Evolutionary conservation across 2,113 vertebrate genomes (phyloP), one percentile per base, ranked within the genome.

Genomic region (Albula glossodonta): DNA sequence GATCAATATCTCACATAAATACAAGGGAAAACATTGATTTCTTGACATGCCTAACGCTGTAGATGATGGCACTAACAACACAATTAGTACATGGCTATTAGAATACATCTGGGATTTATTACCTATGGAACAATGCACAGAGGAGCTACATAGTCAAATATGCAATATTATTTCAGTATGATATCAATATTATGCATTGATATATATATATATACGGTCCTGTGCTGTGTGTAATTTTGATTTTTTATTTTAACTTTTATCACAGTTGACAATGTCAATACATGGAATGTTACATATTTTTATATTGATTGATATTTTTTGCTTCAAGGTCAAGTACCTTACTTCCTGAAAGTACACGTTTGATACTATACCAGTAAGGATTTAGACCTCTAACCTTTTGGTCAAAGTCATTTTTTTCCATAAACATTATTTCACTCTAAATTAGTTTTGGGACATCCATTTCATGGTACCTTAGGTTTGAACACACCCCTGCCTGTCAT

Each of bases 21-120:
- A 87, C 78, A 87, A 84, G 88, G 88, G 89, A 87, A 92, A 90
- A 84, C 86, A 91, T 91, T 83, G 90, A 90, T 91, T 93, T 85
- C 51, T 81, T 85, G 60, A 80, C 57, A 85, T 83, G 82, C 49
- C 84, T 81, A 85, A 82, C 70, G 82, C 66, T 77, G 57, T 81
- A 60, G 81, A 91, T 87, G 88, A 84, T 82, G 81, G 84, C 80
- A 90, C 81, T 82, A 86, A 82, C 11, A 22, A 83, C 57, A 80
- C 80, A 90, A 91, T 90, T 87, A 86, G 66, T 31, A 70, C 87
- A 79, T 5, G 70, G 77, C 80, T 51, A 82, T 82, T 56, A 82
- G n/a, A 52, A 70, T 56, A 22, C 17, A 56, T 82, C 41, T 48
- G 15, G 84, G 60, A 84, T 70, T 53, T 81, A 84, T 63, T 48